phyloP scores from a whole-genome alignment of 2,113 vertebrate genomes.

The Apeltes quadracus region DNA sequence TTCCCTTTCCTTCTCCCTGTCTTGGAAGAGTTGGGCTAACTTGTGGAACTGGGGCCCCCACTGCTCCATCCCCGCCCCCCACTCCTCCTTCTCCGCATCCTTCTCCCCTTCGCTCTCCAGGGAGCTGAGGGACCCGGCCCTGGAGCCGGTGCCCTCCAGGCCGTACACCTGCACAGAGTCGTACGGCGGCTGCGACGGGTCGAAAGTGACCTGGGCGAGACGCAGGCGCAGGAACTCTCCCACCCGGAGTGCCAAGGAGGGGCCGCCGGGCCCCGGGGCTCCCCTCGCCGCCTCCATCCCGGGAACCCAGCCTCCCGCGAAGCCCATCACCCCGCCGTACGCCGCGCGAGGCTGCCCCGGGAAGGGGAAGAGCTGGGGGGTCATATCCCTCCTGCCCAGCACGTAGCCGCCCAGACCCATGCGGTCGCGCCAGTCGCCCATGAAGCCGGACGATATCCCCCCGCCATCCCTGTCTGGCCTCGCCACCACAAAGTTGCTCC shows the following conservation, averaged over 20 bases:
- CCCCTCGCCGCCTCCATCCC: conserved; percentile 70
- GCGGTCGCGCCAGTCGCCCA: conserved; percentile 80
- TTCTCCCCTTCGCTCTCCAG: conserved; percentile 85
- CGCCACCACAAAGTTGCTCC: conserved; percentile 79
- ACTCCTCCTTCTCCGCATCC: conserved; percentile 77
- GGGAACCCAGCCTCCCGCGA: conserved; percentile 74
- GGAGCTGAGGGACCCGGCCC: conserved; percentile 89
- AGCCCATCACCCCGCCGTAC: conserved; percentile 73
- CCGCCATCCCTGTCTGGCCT: conserved; percentile 75
- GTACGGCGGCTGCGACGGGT: conserved; percentile 88
- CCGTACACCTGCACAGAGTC: conserved; percentile 92
- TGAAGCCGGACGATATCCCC: conserved; percentile 74
- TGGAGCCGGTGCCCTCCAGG: conserved; percentile 88
- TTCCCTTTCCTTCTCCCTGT: conserved; percentile 78
- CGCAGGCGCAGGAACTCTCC: conserved; percentile 86
- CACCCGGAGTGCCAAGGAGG: conserved; percentile 82
- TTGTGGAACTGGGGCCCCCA: conserved; percentile 90
- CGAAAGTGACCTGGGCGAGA: conserved; percentile 87
- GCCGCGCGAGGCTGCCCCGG: conserved; percentile 73
- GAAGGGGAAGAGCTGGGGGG: conserved; percentile 80
- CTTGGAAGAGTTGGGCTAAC: conserved; percentile 86
- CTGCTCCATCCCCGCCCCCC: conserved; percentile 81
- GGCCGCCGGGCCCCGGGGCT: conserved; percentile 58
- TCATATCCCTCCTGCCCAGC: conserved; percentile 81
- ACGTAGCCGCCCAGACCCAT: conserved; percentile 77